Evolutionary conservation across 2,113 vertebrate species (phyloP).

Genomic region (Trichechus manatus): DNA sequence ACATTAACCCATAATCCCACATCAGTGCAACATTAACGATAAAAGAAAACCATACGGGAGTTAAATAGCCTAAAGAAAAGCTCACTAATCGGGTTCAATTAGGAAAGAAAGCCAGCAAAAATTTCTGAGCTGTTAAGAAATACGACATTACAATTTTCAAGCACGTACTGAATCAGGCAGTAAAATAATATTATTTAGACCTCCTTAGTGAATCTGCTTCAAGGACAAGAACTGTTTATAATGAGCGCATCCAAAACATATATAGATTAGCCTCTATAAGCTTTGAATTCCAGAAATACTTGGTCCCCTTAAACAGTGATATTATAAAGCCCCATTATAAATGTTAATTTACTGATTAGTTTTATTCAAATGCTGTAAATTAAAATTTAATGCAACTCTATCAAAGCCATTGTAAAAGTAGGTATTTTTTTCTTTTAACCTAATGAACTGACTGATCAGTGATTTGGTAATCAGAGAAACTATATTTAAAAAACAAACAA

Average conservation of each 20-base stretch:
- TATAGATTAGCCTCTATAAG: not conserved
- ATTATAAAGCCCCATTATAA: not conserved
- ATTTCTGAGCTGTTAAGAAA: not conserved
- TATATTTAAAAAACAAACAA: not conserved
- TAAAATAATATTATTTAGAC: not conserved
- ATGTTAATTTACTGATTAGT: not conserved
- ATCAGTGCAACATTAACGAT: not conserved
- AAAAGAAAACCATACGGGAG: not conserved
- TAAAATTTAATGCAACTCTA: conserved; percentile 32
- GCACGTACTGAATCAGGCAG: not conserved
- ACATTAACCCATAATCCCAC: conserved; percentile 1
- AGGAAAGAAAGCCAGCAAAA: not conserved
- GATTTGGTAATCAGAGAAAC: not conserved
- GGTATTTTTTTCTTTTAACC: not conserved
- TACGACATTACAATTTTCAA: not conserved
- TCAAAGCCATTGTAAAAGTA: not conserved
- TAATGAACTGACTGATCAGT: not conserved
- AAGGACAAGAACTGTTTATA: conserved; percentile 9
- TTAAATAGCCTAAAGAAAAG: not conserved
- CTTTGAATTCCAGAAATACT: not conserved
- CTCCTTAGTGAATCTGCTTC: not conserved
- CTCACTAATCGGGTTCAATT: not conserved
- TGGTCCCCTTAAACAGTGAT: not conserved
- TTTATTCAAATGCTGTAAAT: not conserved
- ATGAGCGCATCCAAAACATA: not conserved